Percentiles rank a stretch among this genome's conserved stretches.
phyloP scores from a whole-genome alignment of 2,113 vertebrate genomes.

The Zosterops borbonicus region DNA sequence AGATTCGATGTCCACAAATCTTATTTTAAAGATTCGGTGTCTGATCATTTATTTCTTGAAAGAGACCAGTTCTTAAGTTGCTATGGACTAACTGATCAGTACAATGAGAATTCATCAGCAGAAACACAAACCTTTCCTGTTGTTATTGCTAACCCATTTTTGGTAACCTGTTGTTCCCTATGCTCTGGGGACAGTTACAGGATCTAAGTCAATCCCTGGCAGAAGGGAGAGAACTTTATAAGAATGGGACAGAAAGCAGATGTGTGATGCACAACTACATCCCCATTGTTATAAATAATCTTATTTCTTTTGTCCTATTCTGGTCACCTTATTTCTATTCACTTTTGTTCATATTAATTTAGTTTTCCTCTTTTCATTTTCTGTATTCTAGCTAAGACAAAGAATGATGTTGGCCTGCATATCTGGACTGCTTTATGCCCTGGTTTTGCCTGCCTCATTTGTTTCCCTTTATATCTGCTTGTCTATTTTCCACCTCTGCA shows the following conservation, averaged over 20 bases:
- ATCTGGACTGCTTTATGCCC: neutral
- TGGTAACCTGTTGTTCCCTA: neutral
- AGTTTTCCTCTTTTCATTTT: neutral
- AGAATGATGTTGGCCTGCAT: neutral
- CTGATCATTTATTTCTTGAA: neutral
- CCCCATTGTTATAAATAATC: neutral
- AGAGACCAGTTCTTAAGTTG: neutral
- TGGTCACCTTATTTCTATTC: neutral
- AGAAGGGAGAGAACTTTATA: neutral
- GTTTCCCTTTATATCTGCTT: neutral
- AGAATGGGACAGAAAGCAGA: neutral
- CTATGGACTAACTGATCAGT: neutral
- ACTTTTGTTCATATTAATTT: neutral
- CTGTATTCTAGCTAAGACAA: neutral
- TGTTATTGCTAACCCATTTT: neutral
- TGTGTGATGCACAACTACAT: neutral
- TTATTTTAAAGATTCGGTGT: neutral
- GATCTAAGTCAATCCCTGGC: neutral
- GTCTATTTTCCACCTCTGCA: neutral
- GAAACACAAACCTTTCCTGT: neutral
- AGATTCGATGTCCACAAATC: neutral
- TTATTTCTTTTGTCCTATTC: neutral
- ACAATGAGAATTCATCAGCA: neutral
- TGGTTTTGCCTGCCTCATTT: neutral
- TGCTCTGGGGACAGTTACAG: neutral